Percentiles rank a stretch among this genome's conserved stretches.
Evolutionary conservation across 2,113 vertebrate genomes (phyloP).

Genomic region (Colossoma macropomum): DNA sequence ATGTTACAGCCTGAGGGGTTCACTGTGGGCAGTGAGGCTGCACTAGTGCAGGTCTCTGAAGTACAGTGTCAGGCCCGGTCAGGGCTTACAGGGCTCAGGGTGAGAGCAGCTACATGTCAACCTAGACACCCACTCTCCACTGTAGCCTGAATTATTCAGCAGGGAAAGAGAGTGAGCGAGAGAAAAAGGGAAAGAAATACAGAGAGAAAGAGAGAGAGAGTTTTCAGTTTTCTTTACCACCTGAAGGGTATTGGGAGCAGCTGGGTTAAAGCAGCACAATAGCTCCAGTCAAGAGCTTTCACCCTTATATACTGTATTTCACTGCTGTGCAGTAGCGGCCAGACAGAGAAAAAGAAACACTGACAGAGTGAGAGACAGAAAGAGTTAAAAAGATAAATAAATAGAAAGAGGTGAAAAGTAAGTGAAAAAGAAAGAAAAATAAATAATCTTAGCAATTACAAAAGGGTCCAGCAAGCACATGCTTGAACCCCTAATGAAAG

Average conservation of each 20-base stretch:
- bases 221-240: constrained; percentile 49
- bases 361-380: constrained; percentile 18
- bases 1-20: not conserved
- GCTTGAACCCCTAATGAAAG: too few species aligned
- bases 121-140: constrained; percentile 25
- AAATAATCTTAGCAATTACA: not conserved
- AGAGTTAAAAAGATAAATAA: not conserved
- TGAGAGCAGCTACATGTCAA: constrained; percentile 32
- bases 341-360: constrained; percentile 28
- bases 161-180: constrained; percentile 20
- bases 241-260: constrained; percentile 44
- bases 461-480: too few species aligned
- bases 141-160: constrained; percentile 43
- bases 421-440: constrained; percentile 19
- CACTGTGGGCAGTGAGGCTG: not conserved
- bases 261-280: constrained; percentile 42
- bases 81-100: constrained; percentile 25
- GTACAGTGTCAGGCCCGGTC: constrained; percentile 13
- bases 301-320: constrained; percentile 31
- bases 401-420: not conserved
- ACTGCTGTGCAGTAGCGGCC: constrained; percentile 2
- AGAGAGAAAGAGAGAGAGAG: constrained; percentile 12
- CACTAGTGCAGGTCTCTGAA: not conserved
- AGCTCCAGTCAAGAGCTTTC: constrained; percentile 21
- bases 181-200: not conserved